These are phyloP conservation scores for Lordiphosa clarofinis DNA, from an alignment of 1,140 invertebrate genomes.

Conservation along the genomic window DNA sequence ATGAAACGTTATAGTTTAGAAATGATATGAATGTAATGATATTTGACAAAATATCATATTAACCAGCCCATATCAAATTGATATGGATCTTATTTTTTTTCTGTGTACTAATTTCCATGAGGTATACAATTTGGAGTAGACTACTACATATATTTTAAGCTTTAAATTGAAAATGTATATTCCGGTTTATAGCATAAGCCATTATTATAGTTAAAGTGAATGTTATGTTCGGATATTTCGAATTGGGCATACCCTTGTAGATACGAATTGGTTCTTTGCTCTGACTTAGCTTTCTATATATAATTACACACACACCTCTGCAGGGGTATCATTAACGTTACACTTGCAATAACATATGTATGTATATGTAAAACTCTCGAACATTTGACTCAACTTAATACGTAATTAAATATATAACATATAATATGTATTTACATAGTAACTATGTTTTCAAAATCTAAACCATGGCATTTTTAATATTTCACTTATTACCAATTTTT, in stretches of 20 bases:
- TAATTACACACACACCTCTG: constrained; percentile 2
- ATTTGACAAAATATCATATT: too few species aligned
- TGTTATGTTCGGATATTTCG: constrained; percentile 19
- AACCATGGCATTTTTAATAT: not conserved
- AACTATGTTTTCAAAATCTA: constrained; percentile 57
- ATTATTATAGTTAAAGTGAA: constrained; percentile 19
- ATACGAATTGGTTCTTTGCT: not conserved
- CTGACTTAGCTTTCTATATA: not conserved
- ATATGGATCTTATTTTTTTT: too few species aligned
- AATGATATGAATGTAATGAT: too few species aligned
- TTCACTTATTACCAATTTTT: too few species aligned
- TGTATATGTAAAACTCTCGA: constrained; percentile 44
- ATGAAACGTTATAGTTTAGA: too few species aligned
- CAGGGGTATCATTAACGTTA: constrained; percentile 13
- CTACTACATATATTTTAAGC: too few species aligned
- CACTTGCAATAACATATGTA: constrained; percentile 11
- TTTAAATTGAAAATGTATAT: constrained; percentile 2
- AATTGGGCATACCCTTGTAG: constrained; percentile 5
- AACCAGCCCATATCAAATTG: too few species aligned
- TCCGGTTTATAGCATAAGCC: constrained; percentile 39
- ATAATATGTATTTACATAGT: constrained; percentile 43
- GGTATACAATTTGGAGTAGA: too few species aligned
- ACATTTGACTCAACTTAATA: constrained; percentile 62
- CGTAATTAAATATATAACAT: constrained; percentile 66
- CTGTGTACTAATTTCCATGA: too few species aligned